Percentiles rank a stretch among this genome's conserved stretches.
These are phyloP conservation scores for Corythaeola cristata DNA, from an alignment of 2,113 vertebrate species.

Conservation along the genomic window DNA sequence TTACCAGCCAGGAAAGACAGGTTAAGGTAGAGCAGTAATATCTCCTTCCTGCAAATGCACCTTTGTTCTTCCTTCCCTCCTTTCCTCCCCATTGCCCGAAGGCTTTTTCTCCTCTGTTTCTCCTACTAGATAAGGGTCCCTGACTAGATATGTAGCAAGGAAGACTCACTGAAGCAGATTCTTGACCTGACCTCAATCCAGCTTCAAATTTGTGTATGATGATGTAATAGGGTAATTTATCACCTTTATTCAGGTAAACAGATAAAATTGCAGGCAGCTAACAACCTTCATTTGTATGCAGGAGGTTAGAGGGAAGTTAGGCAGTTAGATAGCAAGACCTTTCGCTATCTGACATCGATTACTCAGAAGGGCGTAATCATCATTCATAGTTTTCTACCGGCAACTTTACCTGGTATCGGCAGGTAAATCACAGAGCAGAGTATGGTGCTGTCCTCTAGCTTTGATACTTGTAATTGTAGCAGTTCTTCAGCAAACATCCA, in stretches of 20 bases:
- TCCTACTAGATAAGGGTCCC: not conserved
- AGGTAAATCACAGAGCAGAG: not conserved
- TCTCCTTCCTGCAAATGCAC: not conserved
- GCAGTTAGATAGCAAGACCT: not conserved
- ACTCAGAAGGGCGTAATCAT: not conserved
- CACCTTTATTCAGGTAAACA: conserved; percentile 26
- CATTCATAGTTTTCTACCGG: not conserved
- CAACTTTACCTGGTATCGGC: not conserved
- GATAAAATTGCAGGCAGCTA: not conserved
- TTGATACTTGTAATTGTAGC: not conserved
- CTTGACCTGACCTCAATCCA: conserved; percentile 33
- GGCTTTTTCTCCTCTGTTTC: not conserved
- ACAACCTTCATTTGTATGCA: conserved; percentile 1
- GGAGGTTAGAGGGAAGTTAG: not conserved
- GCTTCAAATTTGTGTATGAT: conserved; percentile 17
- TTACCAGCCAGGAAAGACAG: not conserved
- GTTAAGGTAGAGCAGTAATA: not conserved
- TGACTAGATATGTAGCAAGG: not conserved
- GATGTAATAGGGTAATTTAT: conserved; percentile 26
- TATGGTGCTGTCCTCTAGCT: not conserved
- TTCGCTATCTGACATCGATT: not conserved
- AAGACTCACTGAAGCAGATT: not conserved
- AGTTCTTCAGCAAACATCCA: not conserved
- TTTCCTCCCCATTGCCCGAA: not conserved
- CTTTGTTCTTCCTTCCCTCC: not conserved